These are phyloP conservation scores for Venusia cambrica DNA, from an alignment of 2,888 invertebrate species.

Conservation along the genomic window DNA sequence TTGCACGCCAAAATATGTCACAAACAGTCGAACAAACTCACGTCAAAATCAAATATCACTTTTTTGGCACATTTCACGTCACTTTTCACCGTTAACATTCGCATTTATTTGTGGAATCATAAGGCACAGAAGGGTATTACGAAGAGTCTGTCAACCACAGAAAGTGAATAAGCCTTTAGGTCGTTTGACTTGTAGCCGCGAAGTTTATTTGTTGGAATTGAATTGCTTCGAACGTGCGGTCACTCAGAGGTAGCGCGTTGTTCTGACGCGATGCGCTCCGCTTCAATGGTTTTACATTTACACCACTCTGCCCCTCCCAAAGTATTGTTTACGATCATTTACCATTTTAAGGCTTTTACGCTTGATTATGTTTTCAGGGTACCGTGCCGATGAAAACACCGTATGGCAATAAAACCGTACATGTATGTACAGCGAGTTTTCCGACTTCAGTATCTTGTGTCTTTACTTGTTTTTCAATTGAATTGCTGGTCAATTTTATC, in stretches of 20 bases:
- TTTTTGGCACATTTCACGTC: conserved; percentile 60
- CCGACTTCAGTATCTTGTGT: too few relatives aligned
- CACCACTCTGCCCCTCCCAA: conserved; percentile 50
- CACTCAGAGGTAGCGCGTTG: conserved; percentile 42
- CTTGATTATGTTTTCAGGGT: too few relatives aligned
- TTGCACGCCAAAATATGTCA: conserved; percentile 36
- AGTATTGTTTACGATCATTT: conserved; percentile 57
- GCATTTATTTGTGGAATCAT: conserved; percentile 39
- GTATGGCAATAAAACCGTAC: too few relatives aligned
- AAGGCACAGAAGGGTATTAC: too few relatives aligned
- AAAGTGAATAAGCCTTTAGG: too few relatives aligned
- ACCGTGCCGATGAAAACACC: too few relatives aligned
- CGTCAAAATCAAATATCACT: conserved; percentile 69
- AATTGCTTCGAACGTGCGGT: conserved; percentile 43
- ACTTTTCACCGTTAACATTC: conserved; percentile 51
- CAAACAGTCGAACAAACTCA: conserved; percentile 45
- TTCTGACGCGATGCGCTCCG: conserved; percentile 44
- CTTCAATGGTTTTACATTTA: conserved; percentile 53
- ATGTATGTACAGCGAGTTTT: too few relatives aligned
- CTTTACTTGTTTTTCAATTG: too few relatives aligned
- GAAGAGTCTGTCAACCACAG: too few relatives aligned
- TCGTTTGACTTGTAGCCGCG: too few relatives aligned
- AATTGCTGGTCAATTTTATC: too few relatives aligned
- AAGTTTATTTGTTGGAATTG: conserved; percentile 9
- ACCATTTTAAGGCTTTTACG: conserved; percentile 46